phyloP scores from a whole-genome alignment of 1,140 invertebrate genomes.

The Drosophila guanche region DNA sequence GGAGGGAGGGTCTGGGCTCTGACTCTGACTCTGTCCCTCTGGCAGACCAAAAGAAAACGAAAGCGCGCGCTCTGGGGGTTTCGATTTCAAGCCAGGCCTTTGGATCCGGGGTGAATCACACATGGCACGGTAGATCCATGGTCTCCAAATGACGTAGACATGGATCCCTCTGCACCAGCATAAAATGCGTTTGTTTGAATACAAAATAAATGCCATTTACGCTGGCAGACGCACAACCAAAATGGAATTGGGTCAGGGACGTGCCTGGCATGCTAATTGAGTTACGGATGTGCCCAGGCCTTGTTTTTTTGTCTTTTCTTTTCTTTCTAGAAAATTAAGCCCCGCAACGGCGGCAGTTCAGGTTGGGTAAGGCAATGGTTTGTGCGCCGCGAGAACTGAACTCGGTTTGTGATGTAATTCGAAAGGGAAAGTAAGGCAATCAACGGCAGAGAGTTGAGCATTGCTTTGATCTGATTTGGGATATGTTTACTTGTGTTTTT shows the following conservation, averaged over 20 bases:
- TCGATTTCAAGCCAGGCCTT: slow-evolving; percentile 55
- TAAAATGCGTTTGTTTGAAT: slow-evolving; percentile 47
- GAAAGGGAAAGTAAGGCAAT: slow-evolving; percentile 36
- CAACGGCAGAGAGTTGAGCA: background rate
- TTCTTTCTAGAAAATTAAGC: slow-evolving; percentile 44
- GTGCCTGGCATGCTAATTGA: slow-evolving; percentile 75
- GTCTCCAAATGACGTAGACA: slow-evolving; percentile 36
- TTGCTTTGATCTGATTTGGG: background rate
- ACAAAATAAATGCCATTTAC: slow-evolving; percentile 11
- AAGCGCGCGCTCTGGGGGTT: slow-evolving; percentile 45
- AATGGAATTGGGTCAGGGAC: slow-evolving; percentile 77
- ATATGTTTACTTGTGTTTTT: no score
- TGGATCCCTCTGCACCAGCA: slow-evolving; percentile 33
- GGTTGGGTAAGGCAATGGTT: slow-evolving; percentile 56
- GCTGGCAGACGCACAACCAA: slow-evolving; percentile 7
- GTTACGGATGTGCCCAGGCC: slow-evolving; percentile 30
- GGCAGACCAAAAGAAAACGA: slow-evolving; percentile 74
- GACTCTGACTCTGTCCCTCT: slow-evolving; percentile 29
- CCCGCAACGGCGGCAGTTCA: slow-evolving; percentile 1
- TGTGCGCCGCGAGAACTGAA: slow-evolving; percentile 6
- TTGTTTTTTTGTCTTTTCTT: slow-evolving; percentile 2
- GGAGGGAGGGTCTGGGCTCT: slow-evolving; percentile 7
- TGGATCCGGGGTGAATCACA: slow-evolving; percentile 65
- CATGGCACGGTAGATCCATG: slow-evolving; percentile 2
- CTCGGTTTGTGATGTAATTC: slow-evolving; percentile 26